Conservation (phyloP, 2,888 invertebrate genomes). For the Catocala nupta region DNA sequence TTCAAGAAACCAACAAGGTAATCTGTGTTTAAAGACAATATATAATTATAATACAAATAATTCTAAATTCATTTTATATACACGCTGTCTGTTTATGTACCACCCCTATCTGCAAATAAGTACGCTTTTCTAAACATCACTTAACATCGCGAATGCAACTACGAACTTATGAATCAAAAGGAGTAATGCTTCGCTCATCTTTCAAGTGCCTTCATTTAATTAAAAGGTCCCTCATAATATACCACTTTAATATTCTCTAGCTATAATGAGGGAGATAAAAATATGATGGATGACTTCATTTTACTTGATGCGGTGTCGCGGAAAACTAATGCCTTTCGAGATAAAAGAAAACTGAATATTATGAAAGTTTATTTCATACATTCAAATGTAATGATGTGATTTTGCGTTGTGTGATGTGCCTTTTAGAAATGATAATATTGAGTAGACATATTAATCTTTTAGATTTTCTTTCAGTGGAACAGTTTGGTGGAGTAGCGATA, state of each 20-base stretch:
- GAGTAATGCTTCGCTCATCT: neutral
- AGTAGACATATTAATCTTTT: too few relatives aligned
- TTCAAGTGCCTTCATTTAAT: constrained; percentile 21
- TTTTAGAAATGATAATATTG: too few relatives aligned
- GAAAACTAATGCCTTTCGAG: constrained; percentile 41
- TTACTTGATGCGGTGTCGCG: constrained; percentile 24
- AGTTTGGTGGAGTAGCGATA: too few relatives aligned
- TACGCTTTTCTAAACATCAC: neutral
- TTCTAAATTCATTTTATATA: too few relatives aligned
- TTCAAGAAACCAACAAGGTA: too few relatives aligned
- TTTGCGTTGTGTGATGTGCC: neutral
- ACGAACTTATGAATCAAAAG: neutral
- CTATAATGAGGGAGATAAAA: constrained; percentile 42
- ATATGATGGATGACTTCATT: constrained; percentile 40
- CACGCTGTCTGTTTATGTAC: too few relatives aligned
- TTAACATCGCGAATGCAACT: neutral
- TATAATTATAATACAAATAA: too few relatives aligned
- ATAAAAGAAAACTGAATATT: constrained; percentile 32
- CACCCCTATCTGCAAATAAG: too few relatives aligned
- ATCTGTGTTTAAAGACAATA: too few relatives aligned
- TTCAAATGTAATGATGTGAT: neutral
- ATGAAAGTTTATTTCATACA: constrained; percentile 3
- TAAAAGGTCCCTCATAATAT: constrained; percentile 12
- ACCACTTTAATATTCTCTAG: constrained; percentile 5
- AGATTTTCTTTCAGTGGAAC: too few relatives aligned